Percentiles rank a stretch among this genome's conserved stretches.
phyloP scores from a whole-genome alignment of 2,888 invertebrate species.

The Sussaba pulchella region DNA sequence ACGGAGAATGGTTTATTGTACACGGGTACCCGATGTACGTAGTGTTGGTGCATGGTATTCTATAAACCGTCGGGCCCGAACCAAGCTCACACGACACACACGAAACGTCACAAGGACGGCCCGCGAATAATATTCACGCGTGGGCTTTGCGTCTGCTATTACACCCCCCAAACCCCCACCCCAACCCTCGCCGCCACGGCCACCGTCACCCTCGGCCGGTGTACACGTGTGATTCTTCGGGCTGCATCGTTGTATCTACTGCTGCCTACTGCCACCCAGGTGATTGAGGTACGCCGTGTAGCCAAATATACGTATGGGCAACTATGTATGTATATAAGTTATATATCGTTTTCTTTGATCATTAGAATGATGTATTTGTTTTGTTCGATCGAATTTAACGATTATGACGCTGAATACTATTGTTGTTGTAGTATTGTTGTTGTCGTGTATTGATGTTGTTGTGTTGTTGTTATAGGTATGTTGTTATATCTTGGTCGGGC shows the following conservation, averaged over 20 bases:
- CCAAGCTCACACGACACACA: slow-evolving; percentile 5
- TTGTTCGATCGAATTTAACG: too few species aligned
- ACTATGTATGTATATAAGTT: background rate
- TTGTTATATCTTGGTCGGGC: too few species aligned
- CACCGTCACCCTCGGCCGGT: too few species aligned
- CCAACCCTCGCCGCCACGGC: too few species aligned
- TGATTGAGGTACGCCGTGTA: background rate
- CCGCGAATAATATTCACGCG: slow-evolving; percentile 43
- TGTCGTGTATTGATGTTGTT: too few species aligned
- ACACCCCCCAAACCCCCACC: too few species aligned
- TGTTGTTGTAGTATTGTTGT: too few species aligned
- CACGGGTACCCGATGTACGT: slow-evolving; percentile 54
- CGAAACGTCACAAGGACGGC: background rate
- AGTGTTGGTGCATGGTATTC: slow-evolving; percentile 23
- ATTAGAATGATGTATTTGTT: too few species aligned
- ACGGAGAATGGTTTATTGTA: slow-evolving; percentile 76
- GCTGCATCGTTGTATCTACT: slow-evolving; percentile 30
- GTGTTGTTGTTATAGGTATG: too few species aligned
- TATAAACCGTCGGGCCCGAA: background rate
- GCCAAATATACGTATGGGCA: background rate
- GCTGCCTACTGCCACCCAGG: background rate
- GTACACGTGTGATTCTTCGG: slow-evolving; percentile 24
- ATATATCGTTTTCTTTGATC: background rate
- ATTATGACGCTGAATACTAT: too few species aligned
- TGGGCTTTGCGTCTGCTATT: slow-evolving; percentile 30